Percentiles rank a stretch among this genome's conserved stretches.
Conservation (phyloP, 2,113 vertebrate species). For the Pituophis catenifer region DNA sequence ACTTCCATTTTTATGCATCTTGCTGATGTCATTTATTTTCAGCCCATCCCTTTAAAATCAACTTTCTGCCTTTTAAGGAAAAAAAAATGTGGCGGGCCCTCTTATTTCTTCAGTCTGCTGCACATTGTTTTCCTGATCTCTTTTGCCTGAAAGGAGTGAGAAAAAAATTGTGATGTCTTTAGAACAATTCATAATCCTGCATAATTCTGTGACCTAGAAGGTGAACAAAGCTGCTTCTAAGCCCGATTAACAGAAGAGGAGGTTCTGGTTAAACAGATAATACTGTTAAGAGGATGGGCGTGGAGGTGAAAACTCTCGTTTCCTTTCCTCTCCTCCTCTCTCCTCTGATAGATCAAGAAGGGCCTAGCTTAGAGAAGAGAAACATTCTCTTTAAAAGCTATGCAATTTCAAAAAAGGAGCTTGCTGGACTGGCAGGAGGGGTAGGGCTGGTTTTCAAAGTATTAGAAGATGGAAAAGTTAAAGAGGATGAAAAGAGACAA, state of each 20-base stretch:
- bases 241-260: background rate
- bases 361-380: background rate
- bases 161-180: background rate
- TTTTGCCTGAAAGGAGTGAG: background rate
- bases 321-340: background rate
- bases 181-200: background rate
- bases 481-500: background rate
- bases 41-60: background rate
- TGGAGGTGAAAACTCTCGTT: background rate
- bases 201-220: background rate
- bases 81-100: background rate
- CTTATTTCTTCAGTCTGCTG: background rate
- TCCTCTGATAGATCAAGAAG: background rate
- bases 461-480: background rate
- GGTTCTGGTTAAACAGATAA: background rate
- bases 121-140: background rate
- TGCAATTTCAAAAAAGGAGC: background rate
- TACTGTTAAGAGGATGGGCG: background rate
- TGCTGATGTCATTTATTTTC: background rate
- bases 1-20: background rate
- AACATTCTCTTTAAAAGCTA: background rate
- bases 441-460: background rate
- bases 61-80: background rate
- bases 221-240: background rate
- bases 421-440: background rate